phyloP scores from a whole-genome alignment of 2,113 vertebrate genomes.

The Mastomys natalensis region DNA sequence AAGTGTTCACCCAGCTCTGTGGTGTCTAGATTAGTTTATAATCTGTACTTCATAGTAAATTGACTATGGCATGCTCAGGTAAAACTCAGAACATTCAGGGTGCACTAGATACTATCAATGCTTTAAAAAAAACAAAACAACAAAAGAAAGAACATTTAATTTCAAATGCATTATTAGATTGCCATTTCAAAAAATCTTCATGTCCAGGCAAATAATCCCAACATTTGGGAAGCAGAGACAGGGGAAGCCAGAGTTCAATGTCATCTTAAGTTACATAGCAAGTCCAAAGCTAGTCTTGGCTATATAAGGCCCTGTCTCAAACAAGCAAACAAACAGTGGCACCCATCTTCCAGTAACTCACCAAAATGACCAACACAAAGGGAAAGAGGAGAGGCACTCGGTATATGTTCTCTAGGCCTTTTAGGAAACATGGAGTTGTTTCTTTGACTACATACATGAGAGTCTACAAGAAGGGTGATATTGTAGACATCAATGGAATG shows the following conservation, averaged over 20 bases:
- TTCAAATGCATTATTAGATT: constrained; percentile 50
- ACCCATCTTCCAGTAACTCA: too few species aligned
- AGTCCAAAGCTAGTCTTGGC: background rate
- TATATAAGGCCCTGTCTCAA: background rate
- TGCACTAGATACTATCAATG: constrained; percentile 41
- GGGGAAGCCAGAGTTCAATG: background rate
- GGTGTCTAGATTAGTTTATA: background rate
- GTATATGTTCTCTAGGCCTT: too few species aligned
- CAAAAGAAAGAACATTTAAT: constrained; percentile 45
- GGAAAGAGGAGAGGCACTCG: too few species aligned
- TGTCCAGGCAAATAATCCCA: background rate
- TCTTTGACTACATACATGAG: too few species aligned
- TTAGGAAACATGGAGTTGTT: too few species aligned
- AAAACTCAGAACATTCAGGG: background rate
- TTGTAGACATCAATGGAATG: too few species aligned
- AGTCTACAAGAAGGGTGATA: too few species aligned
- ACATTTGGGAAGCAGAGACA: background rate
- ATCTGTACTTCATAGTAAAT: background rate
- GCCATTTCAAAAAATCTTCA: constrained; percentile 57
- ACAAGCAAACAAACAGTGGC: background rate
- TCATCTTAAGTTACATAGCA: background rate
- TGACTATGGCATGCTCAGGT: background rate
- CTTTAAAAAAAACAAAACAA: background rate
- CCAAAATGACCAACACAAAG: too few species aligned
- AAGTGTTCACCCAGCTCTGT: background rate